A percentile compares a stretch with the other conserved stretches of the same genome.
These are phyloP conservation scores for Calyptomena viridis DNA, from an alignment of 2,113 vertebrate genomes.

Conservation along the genomic window DNA sequence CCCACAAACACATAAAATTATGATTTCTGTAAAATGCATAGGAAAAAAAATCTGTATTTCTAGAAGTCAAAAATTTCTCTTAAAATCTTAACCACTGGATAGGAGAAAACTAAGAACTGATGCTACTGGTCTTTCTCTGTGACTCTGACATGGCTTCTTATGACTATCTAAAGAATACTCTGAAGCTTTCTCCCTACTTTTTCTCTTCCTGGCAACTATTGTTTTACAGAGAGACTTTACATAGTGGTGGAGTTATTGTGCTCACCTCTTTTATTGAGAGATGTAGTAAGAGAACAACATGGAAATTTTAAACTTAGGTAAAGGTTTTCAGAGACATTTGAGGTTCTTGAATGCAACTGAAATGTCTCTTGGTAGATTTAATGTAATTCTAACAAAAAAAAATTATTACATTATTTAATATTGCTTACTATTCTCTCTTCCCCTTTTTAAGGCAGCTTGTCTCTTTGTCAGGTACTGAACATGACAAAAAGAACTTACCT, in stretches of 20 bases:
- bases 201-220: neutral
- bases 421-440: neutral
- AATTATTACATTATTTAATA: neutral
- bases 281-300: neutral
- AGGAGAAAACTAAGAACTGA: neutral
- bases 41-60: neutral
- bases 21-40: neutral
- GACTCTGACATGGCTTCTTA: neutral
- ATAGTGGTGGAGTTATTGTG: neutral
- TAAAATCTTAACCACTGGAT: neutral
- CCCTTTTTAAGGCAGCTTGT: neutral
- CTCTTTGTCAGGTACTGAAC: neutral
- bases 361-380: neutral
- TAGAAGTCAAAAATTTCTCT: neutral
- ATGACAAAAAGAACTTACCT: neutral
- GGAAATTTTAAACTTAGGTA: neutral
- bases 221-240: neutral
- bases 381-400: neutral
- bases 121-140: neutral
- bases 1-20: neutral
- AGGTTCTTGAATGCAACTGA: neutral
- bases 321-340: neutral
- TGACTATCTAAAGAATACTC: neutral
- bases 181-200: neutral
- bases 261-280: neutral